phyloP scores from a whole-genome alignment of 2,113 vertebrate species.

The Hylia prasina region DNA sequence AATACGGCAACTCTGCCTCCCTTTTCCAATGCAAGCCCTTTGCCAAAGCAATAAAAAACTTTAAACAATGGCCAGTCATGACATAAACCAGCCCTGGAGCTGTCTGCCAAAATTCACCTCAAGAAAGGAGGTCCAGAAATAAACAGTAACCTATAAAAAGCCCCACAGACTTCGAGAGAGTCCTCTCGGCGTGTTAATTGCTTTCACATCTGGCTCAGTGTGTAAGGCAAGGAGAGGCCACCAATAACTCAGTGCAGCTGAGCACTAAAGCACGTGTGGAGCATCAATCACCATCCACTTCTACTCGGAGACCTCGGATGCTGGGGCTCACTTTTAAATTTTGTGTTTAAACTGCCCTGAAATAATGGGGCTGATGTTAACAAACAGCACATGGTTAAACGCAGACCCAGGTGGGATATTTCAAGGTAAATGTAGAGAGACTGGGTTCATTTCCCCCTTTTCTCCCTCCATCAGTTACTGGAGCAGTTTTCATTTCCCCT shows the following conservation, averaged over 20 bases:
- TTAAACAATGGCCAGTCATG: slow-evolving; percentile 46
- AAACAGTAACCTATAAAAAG: slow-evolving; percentile 58
- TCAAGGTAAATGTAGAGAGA: background rate
- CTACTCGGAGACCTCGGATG: background rate
- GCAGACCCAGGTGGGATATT: background rate
- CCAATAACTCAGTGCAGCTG: background rate
- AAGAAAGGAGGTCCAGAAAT: slow-evolving; percentile 44
- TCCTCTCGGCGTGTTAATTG: slow-evolving; percentile 6
- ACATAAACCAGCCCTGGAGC: slow-evolving; percentile 33
- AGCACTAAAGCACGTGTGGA: background rate
- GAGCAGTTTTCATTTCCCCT: background rate
- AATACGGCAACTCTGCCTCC: background rate
- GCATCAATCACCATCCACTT: background rate
- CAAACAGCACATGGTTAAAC: background rate
- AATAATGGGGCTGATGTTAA: background rate
- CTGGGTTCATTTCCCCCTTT: background rate
- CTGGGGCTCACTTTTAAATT: background rate
- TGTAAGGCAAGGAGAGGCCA: slow-evolving; percentile 9
- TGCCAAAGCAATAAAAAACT: slow-evolving; percentile 40
- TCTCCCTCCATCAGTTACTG: background rate
- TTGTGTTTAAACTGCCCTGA: background rate
- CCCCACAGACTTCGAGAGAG: slow-evolving; percentile 1
- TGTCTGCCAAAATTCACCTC: slow-evolving; percentile 40
- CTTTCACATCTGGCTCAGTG: slow-evolving; percentile 51
- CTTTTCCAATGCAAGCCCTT: background rate